Evolutionary conservation across 2,113 vertebrate species (phyloP).

Genomic region (Hemichromis elongatus): DNA sequence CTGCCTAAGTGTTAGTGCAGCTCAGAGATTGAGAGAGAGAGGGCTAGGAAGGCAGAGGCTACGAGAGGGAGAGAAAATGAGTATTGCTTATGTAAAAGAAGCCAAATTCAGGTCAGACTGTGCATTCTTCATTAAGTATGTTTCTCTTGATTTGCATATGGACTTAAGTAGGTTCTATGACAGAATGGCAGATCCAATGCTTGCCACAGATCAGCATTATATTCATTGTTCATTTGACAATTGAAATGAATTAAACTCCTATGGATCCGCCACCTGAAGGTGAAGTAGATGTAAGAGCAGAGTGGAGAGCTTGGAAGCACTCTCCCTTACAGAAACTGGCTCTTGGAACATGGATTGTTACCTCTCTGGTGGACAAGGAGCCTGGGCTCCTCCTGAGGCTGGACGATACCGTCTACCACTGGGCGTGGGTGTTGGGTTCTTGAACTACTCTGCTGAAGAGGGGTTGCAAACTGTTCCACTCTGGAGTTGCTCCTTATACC

Average conservation of each 20-base stretch:
- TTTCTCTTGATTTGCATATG: background rate
- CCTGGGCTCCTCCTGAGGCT: background rate
- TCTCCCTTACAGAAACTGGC: background rate
- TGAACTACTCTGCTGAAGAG: background rate
- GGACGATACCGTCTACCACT: background rate
- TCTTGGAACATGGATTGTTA: background rate
- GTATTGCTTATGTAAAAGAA: constrained; percentile 55
- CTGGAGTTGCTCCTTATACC: background rate
- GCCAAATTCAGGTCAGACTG: constrained; percentile 55
- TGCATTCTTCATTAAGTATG: constrained; percentile 33
- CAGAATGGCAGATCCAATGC: background rate
- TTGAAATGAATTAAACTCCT: background rate
- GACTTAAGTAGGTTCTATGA: background rate
- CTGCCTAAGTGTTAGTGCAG: constrained; percentile 22
- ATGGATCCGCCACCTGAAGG: background rate
- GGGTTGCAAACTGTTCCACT: background rate
- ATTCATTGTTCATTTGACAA: background rate
- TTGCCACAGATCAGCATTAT: background rate
- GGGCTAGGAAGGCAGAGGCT: constrained; percentile 8
- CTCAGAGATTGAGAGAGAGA: background rate
- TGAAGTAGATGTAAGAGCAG: background rate
- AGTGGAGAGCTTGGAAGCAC: background rate
- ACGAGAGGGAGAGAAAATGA: constrained; percentile 20
- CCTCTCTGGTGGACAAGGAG: background rate
- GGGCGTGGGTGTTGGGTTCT: background rate